A percentile compares a stretch with the other conserved stretches of the same genome.
Evolutionary conservation across 2,113 vertebrate species (phyloP).

Genomic region (Chinchilla lanigera): DNA sequence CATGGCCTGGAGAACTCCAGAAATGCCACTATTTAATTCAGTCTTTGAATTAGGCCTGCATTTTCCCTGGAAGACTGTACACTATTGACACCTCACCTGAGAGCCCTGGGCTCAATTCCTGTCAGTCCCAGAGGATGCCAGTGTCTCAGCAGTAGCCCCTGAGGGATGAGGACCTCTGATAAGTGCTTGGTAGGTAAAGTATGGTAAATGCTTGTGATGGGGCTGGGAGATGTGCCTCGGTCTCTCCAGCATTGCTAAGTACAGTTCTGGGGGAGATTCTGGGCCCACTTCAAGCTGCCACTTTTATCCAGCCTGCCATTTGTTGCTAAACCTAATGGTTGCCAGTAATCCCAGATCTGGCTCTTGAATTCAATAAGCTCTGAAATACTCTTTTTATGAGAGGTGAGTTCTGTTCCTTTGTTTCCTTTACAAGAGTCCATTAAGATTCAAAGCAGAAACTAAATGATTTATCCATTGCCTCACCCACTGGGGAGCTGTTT

Average conservation of each 20-base stretch:
- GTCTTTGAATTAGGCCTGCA: background rate
- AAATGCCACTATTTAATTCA: background rate
- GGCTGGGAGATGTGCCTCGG: background rate
- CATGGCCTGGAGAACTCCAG: background rate
- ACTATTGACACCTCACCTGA: background rate
- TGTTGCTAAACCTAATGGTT: background rate
- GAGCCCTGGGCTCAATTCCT: background rate
- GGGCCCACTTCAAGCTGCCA: background rate
- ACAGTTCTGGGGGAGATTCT: background rate
- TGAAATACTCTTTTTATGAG: constrained; percentile 20
- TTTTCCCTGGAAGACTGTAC: background rate
- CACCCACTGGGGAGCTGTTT: background rate
- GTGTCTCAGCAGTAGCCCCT: background rate
- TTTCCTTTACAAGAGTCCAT: constrained; percentile 1
- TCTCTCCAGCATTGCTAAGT: background rate
- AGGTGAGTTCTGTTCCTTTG: background rate
- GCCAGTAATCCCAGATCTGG: background rate
- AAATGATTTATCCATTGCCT: background rate
- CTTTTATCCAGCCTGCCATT: background rate
- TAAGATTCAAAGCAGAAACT: constrained; percentile 53
- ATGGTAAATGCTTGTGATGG: background rate
- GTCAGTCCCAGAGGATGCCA: background rate
- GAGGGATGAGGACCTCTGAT: background rate
- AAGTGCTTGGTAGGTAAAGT: background rate
- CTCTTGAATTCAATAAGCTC: background rate